phyloP scores from a whole-genome alignment of 2,113 vertebrate genomes.

The Fulmarus glacialis region DNA sequence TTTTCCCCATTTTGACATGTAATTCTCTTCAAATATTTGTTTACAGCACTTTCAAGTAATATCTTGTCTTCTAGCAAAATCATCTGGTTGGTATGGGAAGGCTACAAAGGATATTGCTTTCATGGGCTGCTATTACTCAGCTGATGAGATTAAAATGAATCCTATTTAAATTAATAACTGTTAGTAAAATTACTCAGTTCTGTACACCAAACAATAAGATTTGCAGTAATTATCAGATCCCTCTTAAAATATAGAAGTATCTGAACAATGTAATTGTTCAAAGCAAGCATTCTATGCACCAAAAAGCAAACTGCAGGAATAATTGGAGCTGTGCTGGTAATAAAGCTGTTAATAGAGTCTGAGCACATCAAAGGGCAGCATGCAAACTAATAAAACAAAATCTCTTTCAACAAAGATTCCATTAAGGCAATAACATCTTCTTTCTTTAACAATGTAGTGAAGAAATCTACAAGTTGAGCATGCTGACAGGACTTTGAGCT shows the following conservation, averaged over 20 bases:
- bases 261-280: neutral
- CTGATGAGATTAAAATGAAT: neutral
- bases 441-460: neutral
- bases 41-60: neutral
- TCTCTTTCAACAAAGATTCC: neutral
- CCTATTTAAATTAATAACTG: constrained; percentile 23
- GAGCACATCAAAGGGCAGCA: neutral
- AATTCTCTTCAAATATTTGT: neutral
- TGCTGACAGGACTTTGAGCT: neutral
- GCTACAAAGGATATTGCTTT: neutral
- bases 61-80: neutral
- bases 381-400: neutral
- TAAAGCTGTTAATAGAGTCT: constrained; percentile 11
- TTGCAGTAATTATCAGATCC: neutral
- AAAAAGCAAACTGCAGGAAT: constrained; percentile 3
- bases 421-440: neutral
- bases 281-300: neutral
- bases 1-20: neutral
- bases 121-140: neutral
- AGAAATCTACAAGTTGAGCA: neutral
- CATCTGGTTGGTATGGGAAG: neutral
- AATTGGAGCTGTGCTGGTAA: constrained; percentile 20
- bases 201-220: neutral
- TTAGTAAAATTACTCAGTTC: neutral
- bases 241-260: neutral